Evolutionary conservation across 1,140 invertebrate species (phyloP).

Genomic region (Penaeus japonicus): DNA sequence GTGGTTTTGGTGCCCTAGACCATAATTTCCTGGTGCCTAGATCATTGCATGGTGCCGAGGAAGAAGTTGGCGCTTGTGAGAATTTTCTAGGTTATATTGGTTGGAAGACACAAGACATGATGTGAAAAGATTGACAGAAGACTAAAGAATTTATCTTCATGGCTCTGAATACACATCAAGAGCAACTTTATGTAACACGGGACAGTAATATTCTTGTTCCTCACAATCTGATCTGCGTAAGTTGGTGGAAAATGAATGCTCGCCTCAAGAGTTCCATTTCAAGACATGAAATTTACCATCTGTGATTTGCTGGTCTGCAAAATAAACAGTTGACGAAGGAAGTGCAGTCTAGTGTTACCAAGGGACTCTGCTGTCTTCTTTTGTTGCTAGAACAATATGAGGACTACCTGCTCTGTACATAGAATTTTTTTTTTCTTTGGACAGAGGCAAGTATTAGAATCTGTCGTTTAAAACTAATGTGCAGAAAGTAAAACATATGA

Average conservation of each 20-base stretch:
- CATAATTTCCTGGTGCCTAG: slow-evolving; percentile 29
- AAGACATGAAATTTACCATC: slow-evolving; percentile 21
- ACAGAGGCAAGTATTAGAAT: slow-evolving; percentile 13
- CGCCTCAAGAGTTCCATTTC: background rate
- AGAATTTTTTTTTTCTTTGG: background rate
- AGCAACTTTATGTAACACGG: background rate
- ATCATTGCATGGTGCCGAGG: slow-evolving; percentile 4
- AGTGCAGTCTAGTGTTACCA: background rate
- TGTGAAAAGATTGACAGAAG: background rate
- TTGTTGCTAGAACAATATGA: slow-evolving; percentile 8
- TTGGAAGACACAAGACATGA: background rate
- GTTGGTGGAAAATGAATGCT: background rate
- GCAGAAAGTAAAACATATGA: background rate
- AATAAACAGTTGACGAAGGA: background rate
- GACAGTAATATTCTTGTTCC: background rate
- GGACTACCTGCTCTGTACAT: slow-evolving; percentile 13
- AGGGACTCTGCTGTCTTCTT: slow-evolving; percentile 4
- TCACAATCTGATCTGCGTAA: slow-evolving; percentile 19
- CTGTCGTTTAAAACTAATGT: background rate
- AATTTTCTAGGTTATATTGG: too few species aligned
- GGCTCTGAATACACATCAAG: slow-evolving; percentile 13
- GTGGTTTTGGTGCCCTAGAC: slow-evolving; percentile 26
- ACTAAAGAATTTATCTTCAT: background rate
- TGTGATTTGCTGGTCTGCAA: slow-evolving; percentile 9
- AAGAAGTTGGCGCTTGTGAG: background rate